Conservation (phyloP, 2,888 invertebrate genomes). For the Drosophila helvetica region DNA sequence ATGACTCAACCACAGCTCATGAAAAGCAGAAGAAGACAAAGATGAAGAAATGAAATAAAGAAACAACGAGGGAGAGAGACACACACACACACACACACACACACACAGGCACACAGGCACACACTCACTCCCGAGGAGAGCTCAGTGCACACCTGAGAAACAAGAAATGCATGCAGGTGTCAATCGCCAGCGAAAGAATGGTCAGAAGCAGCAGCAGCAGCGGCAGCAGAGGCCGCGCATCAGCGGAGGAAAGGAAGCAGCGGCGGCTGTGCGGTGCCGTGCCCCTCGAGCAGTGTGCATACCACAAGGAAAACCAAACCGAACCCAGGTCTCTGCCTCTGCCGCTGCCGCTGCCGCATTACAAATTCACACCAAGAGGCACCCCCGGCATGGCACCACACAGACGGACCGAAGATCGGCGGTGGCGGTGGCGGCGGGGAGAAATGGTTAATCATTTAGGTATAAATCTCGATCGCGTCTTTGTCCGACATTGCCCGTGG, state of each 20-base stretch:
- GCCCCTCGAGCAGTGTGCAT: slow-evolving; percentile 44
- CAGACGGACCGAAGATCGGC: background rate
- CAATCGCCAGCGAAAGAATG: slow-evolving; percentile 73
- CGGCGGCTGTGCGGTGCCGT: background rate
- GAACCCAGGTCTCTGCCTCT: slow-evolving; percentile 38
- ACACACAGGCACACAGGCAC: slow-evolving; percentile 31
- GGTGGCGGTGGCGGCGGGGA: slow-evolving; percentile 22
- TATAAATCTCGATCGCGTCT: slow-evolving; percentile 67
- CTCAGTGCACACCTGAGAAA: slow-evolving; percentile 77
- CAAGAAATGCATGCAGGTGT: slow-evolving; percentile 81
- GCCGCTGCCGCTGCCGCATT: slow-evolving; percentile 55
- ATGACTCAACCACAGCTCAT: slow-evolving; percentile 64
- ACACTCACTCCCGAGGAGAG: slow-evolving; percentile 60
- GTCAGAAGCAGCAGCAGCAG: slow-evolving; percentile 49
- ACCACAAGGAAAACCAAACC: slow-evolving; percentile 25
- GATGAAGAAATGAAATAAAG: slow-evolving; percentile 76
- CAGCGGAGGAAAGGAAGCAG: background rate
- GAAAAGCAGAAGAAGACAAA: slow-evolving; percentile 26
- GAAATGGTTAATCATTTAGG: slow-evolving; percentile 79
- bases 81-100: background rate
- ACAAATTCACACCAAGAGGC: slow-evolving; percentile 78
- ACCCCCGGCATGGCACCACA: slow-evolving; percentile 55
- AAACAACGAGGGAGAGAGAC: slow-evolving; percentile 35
- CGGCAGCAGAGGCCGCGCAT: slow-evolving; percentile 22
- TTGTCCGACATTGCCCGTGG: slow-evolving; percentile 65